Conservation (phyloP, 2,113 vertebrate genomes). For the Puma concolor region DNA sequence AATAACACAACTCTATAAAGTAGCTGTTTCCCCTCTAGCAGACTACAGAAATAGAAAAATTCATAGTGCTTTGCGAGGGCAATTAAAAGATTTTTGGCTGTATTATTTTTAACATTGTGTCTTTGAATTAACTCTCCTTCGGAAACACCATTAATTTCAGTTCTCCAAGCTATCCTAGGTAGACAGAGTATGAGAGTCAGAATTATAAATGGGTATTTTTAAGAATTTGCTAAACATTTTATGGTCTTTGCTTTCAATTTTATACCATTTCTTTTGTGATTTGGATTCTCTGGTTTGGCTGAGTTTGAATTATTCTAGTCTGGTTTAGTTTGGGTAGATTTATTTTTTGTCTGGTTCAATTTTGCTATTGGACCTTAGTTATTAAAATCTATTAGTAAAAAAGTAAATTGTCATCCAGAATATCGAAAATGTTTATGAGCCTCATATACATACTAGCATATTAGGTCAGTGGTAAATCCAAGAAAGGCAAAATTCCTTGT, state of each 20-base stretch:
- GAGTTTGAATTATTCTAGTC: not conserved
- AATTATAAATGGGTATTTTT: not conserved
- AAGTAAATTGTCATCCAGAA: not conserved
- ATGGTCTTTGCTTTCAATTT: not conserved
- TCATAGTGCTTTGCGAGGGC: not conserved
- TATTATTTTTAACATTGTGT: not conserved
- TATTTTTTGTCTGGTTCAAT: not conserved
- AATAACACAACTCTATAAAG: not conserved
- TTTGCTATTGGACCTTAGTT: not conserved
- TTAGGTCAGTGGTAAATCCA: not conserved
- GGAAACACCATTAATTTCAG: not conserved
- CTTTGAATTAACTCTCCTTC: not conserved
- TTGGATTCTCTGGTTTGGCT: not conserved
- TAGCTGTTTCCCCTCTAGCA: not conserved
- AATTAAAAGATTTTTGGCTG: not conserved
- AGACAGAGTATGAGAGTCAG: not conserved
- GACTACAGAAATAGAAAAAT: not conserved
- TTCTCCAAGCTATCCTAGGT: not conserved
- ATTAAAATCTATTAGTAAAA: not conserved
- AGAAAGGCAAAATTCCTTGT: not conserved
- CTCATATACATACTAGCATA: not conserved
- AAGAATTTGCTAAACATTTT: not conserved
- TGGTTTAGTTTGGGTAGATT: not conserved
- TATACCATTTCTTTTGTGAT: not conserved
- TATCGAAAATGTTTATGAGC: not conserved